Conservation (phyloP, 2,888 invertebrate genomes). For the Spodoptera littoralis region DNA sequence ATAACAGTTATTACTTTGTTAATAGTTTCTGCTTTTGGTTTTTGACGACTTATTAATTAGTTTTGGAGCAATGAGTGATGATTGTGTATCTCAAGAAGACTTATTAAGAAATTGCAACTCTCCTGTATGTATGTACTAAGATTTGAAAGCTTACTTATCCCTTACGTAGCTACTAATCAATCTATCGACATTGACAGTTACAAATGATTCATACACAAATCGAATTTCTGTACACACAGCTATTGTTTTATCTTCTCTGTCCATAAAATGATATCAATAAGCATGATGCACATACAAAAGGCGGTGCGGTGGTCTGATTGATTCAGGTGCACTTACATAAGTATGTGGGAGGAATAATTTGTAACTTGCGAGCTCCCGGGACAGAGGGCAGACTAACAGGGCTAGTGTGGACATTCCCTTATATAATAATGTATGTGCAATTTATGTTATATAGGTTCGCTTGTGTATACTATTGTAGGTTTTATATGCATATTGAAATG, state of each 20-base stretch:
- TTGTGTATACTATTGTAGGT: too few relatives aligned
- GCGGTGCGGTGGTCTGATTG: conserved; percentile 84
- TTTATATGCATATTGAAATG: not conserved
- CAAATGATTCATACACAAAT: conserved; percentile 22
- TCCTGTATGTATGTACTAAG: not conserved
- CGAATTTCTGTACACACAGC: conserved; percentile 51
- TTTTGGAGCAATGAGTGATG: too few relatives aligned
- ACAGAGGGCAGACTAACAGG: conserved; percentile 50
- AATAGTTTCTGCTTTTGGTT: conserved; percentile 6
- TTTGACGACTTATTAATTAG: too few relatives aligned
- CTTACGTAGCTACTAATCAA: not conserved
- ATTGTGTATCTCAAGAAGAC: too few relatives aligned
- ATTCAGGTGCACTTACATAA: conserved; percentile 86
- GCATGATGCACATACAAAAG: conserved; percentile 77
- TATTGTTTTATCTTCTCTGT: conserved; percentile 68
- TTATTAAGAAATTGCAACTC: too few relatives aligned
- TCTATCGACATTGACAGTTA: not conserved
- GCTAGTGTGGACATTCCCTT: conserved; percentile 63
- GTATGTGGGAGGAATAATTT: conserved; percentile 88
- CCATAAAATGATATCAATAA: conserved; percentile 78
- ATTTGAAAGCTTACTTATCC: too few relatives aligned
- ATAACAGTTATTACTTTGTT: not conserved
- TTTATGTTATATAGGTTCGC: too few relatives aligned
- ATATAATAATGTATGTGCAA: conserved; percentile 2
- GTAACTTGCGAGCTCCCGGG: conserved; percentile 80